These are phyloP conservation scores for Clarias magur DNA, from an alignment of 2,113 vertebrate species.

Conservation along the genomic window DNA sequence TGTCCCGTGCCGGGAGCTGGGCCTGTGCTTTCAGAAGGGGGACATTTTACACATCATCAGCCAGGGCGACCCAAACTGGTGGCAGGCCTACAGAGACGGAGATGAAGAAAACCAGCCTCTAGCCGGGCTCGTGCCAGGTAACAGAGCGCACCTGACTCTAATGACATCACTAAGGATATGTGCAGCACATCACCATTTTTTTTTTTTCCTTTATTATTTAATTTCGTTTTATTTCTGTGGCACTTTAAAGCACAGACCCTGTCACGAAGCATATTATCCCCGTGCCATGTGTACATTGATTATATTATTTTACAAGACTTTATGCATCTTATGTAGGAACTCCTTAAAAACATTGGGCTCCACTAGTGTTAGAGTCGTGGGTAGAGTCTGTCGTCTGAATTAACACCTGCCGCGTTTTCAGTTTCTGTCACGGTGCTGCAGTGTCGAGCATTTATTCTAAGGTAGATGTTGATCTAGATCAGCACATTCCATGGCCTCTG, in stretches of 20 bases:
- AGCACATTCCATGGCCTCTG: too few relatives aligned
- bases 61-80: constrained; percentile 98
- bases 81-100: constrained; percentile 97
- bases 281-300: neutral
- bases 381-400: too few relatives aligned
- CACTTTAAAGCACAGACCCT: neutral
- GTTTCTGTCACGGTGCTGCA: too few relatives aligned
- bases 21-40: constrained; percentile 96
- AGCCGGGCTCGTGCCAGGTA: constrained; percentile 96
- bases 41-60: constrained; percentile 98
- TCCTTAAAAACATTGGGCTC: too few relatives aligned
- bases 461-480: too few relatives aligned
- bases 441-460: too few relatives aligned
- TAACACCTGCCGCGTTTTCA: too few relatives aligned
- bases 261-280: neutral
- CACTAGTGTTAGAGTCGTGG: too few relatives aligned
- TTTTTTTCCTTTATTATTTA: neutral
- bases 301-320: neutral
- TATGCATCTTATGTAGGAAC: neutral
- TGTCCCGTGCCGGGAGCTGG: constrained; percentile 93
- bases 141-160: neutral
- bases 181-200: neutral
- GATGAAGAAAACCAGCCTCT: constrained; percentile 97
- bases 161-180: neutral
- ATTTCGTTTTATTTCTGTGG: neutral